These are phyloP conservation scores for Pachyuromys duprasi DNA, from an alignment of 2,797 vertebrate species.

Conservation along the genomic window DNA sequence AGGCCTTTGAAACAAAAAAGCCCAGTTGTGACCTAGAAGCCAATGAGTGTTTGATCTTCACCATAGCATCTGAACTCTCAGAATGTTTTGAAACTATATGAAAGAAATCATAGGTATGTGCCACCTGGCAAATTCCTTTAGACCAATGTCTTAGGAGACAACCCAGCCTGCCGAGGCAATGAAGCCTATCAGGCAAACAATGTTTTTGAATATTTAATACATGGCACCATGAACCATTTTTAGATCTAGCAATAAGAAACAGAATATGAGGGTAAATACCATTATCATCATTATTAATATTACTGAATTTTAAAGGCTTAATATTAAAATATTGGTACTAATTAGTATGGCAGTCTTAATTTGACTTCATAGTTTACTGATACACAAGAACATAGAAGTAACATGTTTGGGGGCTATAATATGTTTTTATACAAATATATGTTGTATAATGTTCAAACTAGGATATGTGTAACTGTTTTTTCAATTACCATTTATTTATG, in stretches of 20 bases:
- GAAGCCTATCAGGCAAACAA: background rate
- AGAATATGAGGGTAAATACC: slow-evolving; percentile 1
- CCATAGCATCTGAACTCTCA: slow-evolving; percentile 13
- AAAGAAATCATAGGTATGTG: background rate
- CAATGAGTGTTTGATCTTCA: background rate
- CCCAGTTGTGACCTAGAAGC: background rate
- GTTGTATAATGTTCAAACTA: background rate
- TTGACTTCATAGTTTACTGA: background rate
- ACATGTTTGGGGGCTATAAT: background rate
- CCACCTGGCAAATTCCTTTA: slow-evolving; percentile 17
- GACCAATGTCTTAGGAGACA: background rate
- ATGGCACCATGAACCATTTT: slow-evolving; percentile 45
- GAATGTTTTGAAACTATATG: slow-evolving; percentile 17
- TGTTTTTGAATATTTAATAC: slow-evolving; percentile 1
- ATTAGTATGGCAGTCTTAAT: slow-evolving; percentile 5
- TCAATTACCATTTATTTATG: background rate
- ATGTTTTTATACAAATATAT: background rate
- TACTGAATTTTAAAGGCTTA: slow-evolving; percentile 49
- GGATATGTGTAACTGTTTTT: background rate
- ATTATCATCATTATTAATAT: background rate
- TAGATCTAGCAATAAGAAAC: slow-evolving; percentile 21
- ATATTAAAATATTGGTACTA: slow-evolving; percentile 7
- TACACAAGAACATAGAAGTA: background rate
- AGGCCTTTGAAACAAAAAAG: background rate
- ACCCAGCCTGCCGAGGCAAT: slow-evolving; percentile 9